Base-by-base conservation (phyloP, 30 jellyfish, hydroid and myxozoan genomes). In the Clytia hemisphaerica region DNA sequence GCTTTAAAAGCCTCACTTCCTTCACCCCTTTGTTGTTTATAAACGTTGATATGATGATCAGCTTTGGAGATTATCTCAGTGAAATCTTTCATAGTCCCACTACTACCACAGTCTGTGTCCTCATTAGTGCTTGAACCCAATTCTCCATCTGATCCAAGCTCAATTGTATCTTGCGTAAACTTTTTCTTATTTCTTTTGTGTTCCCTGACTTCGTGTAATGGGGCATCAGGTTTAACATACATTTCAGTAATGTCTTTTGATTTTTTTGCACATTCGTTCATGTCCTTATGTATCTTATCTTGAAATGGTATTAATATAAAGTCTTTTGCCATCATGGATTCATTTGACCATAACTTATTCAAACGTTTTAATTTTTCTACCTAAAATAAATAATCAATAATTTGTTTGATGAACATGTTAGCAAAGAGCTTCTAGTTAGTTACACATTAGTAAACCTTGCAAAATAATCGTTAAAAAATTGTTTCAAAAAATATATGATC, bases 261-360 rank as follows among this genome's bases (percentile, higher is more conserved):
- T n/a, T n/a, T n/a, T n/a, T n/a, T n/a, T n/a, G n/a, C n/a, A n/a
- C n/a, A n/a, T n/a, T n/a, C n/a, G n/a, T n/a, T n/a, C n/a, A n/a
- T n/a, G n/a, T n/a, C n/a, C n/a, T n/a, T n/a, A n/a, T n/a, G n/a
- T n/a, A n/a, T n/a, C n/a, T n/a, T n/a, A n/a, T n/a, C n/a, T n/a
- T n/a, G n/a, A n/a, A n/a, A n/a, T n/a, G 94, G 93, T 0, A 83
- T 83, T 4, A 64, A 37, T 10, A 83, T 28, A n/a, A 76, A 65
- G 19, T 76, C 83, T 61, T 49, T 65, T 21, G 59, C 9, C 36
- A 42, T 78, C 14, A 76, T 37, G 26, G 78, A 77, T 26, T 82
- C 94, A 54, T 75, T 82, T 19, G 94, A 44, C 94, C 94, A 82
- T 37, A 82, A 51, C 54, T 75, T 74, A 58, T 82, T 82, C 2